Evolutionary conservation across 2,888 invertebrate genomes (phyloP).

Genomic region (Drosophila cognata): DNA sequence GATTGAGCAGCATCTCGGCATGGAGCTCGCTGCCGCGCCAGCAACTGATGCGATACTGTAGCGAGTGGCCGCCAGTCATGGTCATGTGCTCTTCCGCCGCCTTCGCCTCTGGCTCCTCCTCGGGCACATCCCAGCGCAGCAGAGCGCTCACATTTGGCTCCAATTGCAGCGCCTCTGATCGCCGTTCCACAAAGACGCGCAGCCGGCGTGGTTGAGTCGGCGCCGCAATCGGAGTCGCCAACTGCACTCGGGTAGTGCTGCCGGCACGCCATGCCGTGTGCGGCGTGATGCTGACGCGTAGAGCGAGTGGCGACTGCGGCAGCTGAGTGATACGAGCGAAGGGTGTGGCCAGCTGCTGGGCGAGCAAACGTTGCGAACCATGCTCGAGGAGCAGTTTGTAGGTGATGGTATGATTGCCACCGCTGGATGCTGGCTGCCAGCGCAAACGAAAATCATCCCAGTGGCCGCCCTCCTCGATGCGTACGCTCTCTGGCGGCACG

Average conservation of each 20-base stretch:
- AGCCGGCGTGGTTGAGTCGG: conserved; percentile 91
- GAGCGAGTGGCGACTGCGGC: conserved; percentile 88
- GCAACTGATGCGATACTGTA: conserved; percentile 88
- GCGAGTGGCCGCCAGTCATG: conserved; percentile 44
- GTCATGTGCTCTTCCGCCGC: background rate
- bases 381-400: conserved; percentile 86
- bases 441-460: conserved; percentile 93
- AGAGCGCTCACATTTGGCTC: conserved; percentile 86
- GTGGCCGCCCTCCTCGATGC: conserved; percentile 90
- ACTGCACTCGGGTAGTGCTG: conserved; percentile 87
- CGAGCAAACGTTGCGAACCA: conserved; percentile 44
- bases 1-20: conserved; percentile 65
- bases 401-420: conserved; percentile 92
- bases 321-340: conserved; percentile 84
- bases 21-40: conserved; percentile 86
- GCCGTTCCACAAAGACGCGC: conserved; percentile 89
- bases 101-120: conserved; percentile 52
- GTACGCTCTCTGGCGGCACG: conserved; percentile 88
- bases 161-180: conserved; percentile 81
- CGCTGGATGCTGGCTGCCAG: conserved; percentile 91
- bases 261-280: conserved; percentile 94
- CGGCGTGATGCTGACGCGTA: conserved; percentile 91
- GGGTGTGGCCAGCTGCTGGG: conserved; percentile 67
- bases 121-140: conserved; percentile 93
- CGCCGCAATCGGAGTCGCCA: conserved; percentile 92